Conservation (phyloP, 2,888 invertebrate species). For the Thecocarcelia acutangulata region DNA sequence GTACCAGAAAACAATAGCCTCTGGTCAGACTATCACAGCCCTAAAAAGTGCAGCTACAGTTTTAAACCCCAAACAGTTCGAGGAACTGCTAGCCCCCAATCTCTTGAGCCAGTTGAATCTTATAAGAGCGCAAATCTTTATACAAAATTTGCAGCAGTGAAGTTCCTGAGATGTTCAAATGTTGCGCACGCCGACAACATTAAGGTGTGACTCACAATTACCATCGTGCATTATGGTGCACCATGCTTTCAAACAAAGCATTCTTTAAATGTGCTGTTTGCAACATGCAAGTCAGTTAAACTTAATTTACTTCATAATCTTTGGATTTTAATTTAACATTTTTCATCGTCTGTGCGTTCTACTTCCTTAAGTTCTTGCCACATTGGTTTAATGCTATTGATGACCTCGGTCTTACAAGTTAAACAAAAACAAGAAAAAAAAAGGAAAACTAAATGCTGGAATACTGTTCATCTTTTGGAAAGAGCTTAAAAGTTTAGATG, state of each 20-base stretch:
- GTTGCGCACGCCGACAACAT: too few relatives aligned
- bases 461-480: constrained; percentile 22
- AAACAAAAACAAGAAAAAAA: neutral
- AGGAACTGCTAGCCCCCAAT: too few relatives aligned
- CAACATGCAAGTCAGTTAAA: neutral
- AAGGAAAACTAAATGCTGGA: neutral
- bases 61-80: too few relatives aligned
- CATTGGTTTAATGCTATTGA: constrained; percentile 65
- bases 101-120: too few relatives aligned
- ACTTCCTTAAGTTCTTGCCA: constrained; percentile 5
- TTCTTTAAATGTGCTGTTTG: neutral
- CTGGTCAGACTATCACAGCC: too few relatives aligned
- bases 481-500: constrained; percentile 25
- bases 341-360: constrained; percentile 9
- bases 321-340: constrained; percentile 3
- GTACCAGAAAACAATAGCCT: too few relatives aligned
- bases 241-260: neutral
- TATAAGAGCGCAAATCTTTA: too few relatives aligned
- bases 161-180: too few relatives aligned
- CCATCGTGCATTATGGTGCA: too few relatives aligned
- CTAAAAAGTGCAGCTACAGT: too few relatives aligned
- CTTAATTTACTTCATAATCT: constrained; percentile 12
- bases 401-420: constrained; percentile 48
- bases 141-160: too few relatives aligned
- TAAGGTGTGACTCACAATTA: too few relatives aligned